Evolutionary conservation across 2,888 invertebrate genomes (phyloP).

Genomic region (Ophion ventricosus): DNA sequence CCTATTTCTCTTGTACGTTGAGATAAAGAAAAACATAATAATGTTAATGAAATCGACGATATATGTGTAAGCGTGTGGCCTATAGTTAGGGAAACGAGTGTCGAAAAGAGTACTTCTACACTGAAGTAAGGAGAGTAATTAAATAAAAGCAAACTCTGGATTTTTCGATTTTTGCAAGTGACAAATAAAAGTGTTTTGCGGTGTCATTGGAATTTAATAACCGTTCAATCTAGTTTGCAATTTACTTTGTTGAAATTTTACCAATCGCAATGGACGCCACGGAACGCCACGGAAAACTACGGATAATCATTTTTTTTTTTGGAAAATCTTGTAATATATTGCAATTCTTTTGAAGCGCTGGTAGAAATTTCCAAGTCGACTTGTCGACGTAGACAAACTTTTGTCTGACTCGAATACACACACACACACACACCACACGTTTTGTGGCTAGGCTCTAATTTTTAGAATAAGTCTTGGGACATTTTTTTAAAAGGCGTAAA

Average conservation of each 20-base stretch:
- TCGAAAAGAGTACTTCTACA: not conserved
- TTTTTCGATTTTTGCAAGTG: not conserved
- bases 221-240: not conserved
- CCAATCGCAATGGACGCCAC: not conserved
- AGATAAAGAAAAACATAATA: slow-evolving; percentile 1
- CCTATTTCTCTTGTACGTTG: slow-evolving; percentile 45
- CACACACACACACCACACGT: not conserved
- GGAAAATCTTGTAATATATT: not conserved
- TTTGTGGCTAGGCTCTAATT: not conserved
- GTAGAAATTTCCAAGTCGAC: not conserved
- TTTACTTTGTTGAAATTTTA: not conserved
- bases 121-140: not conserved
- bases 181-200: not conserved
- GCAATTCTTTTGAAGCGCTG: not conserved
- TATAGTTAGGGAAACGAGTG: not conserved
- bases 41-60: not conserved
- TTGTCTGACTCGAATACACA: not conserved
- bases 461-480: not conserved
- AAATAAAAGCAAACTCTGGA: not conserved
- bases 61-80: not conserved
- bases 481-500: not conserved
- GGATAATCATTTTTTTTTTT: not conserved
- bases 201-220: not conserved
- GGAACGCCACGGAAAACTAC: not conserved
- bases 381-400: not conserved